These are phyloP conservation scores for Meandrusa payeni DNA, from an alignment of 2,888 invertebrate genomes.

Conservation along the genomic window DNA sequence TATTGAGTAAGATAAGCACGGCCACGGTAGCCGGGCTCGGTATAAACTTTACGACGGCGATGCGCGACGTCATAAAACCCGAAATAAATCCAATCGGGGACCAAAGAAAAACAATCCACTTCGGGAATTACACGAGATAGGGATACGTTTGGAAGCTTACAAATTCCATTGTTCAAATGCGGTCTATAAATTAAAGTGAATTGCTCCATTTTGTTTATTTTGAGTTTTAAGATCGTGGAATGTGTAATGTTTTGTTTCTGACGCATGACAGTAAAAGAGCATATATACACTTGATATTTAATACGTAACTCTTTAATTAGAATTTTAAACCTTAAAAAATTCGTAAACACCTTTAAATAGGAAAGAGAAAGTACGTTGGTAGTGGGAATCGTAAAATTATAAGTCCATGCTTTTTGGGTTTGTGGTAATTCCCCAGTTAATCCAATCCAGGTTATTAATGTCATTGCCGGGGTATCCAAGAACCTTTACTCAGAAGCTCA, in stretches of 20 bases:
- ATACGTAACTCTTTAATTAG: no score
- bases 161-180: slow-evolving; percentile 22
- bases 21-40: slow-evolving; percentile 59
- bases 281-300: no score
- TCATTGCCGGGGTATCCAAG: no score
- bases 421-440: no score
- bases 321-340: no score
- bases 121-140: slow-evolving; percentile 50
- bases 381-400: no score
- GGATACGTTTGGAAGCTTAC: slow-evolving; percentile 24
- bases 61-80: slow-evolving; percentile 73
- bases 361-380: no score
- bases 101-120: slow-evolving; percentile 75
- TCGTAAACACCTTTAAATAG: no score
- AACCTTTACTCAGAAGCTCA: no score
- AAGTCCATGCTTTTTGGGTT: no score
- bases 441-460: no score
- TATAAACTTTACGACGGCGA: slow-evolving; percentile 76
- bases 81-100: slow-evolving; percentile 75
- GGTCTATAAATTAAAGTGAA: slow-evolving; percentile 23
- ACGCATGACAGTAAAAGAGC: no score
- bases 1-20: slow-evolving; percentile 27
- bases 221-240: slow-evolving; percentile 4
- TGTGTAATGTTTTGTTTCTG: not conserved
- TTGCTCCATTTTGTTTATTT: slow-evolving; percentile 12